phyloP scores from a whole-genome alignment of 2,888 invertebrate species.

The Nephrotoma appendiculata region DNA sequence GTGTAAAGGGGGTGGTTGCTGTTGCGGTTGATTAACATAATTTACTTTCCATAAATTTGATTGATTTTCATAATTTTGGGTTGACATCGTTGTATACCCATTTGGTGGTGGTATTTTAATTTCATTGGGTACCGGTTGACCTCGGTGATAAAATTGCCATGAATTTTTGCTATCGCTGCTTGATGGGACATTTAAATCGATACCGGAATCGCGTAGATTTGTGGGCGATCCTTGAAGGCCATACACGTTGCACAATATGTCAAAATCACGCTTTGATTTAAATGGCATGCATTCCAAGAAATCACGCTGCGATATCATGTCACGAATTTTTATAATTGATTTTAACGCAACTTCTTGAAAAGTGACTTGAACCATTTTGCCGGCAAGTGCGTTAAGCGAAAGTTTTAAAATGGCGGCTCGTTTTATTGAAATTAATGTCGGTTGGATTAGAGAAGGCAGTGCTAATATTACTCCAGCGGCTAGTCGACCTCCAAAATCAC shows the following conservation, averaged over 20 bases:
- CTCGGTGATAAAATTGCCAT: conserved; percentile 3
- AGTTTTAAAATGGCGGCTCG: conserved; percentile 36
- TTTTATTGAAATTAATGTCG: conserved; percentile 36
- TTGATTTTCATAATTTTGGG: background rate
- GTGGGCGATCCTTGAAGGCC: conserved; percentile 21
- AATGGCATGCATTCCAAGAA: conserved; percentile 43
- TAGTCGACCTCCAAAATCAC: conserved; percentile 38
- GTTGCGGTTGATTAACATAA: background rate
- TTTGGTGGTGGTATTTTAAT: background rate
- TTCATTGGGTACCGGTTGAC: background rate
- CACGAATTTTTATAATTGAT: conserved; percentile 53
- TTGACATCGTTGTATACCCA: background rate
- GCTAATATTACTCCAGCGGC: conserved; percentile 51
- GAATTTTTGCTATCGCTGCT: conserved; percentile 7
- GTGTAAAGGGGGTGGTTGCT: background rate
- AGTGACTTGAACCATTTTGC: conserved; percentile 41
- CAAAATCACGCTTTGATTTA: conserved; percentile 39
- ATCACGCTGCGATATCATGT: conserved; percentile 47
- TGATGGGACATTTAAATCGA: conserved; percentile 17
- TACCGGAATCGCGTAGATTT: conserved; percentile 18
- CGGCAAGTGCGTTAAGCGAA: conserved; percentile 38
- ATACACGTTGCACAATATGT: conserved; percentile 45
- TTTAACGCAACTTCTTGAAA: conserved; percentile 53
- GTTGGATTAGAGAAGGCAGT: conserved; percentile 45
- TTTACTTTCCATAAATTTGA: background rate